Percentiles rank a stretch among this genome's conserved stretches.
These are phyloP conservation scores for Zoroaster sp. DNA, from an alignment of 53 echinoderm and acorn worm species.

Conservation along the genomic window DNA sequence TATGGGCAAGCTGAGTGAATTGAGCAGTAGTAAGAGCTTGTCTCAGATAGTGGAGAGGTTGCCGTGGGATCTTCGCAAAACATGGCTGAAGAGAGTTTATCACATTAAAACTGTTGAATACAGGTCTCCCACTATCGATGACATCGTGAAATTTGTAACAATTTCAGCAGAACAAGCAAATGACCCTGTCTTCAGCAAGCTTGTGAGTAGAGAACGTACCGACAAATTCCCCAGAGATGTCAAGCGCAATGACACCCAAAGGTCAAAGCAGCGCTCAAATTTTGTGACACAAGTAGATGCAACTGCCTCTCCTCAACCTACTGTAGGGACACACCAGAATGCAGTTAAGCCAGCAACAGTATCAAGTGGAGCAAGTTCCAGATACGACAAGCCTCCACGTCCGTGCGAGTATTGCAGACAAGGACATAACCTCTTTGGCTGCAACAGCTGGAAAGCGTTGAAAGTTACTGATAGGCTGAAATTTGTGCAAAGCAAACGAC, in stretches of 20 bases:
- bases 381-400: no score
- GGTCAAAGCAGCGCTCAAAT: neutral
- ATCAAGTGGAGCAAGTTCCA: no score
- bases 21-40: no score
- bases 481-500: neutral
- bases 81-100: no score
- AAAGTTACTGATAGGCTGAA: neutral
- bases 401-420: no score
- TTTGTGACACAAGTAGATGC: neutral
- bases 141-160: slow-evolving; percentile 12
- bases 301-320: neutral
- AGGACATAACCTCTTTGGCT: neutral
- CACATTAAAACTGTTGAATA: no score
- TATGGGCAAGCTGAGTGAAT: no score
- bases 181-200: slow-evolving; percentile 33
- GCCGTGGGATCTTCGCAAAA: no score
- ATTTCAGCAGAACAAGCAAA: slow-evolving; percentile 17
- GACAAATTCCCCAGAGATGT: neutral
- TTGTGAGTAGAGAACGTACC: neutral
- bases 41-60: no score
- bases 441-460: neutral
- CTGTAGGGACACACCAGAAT: neutral
- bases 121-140: slow-evolving; percentile 3
- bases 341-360: neutral
- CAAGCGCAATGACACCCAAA: neutral